Evolutionary conservation across 2,888 invertebrate species (phyloP).

Genomic region (Xylota sylvarum): DNA sequence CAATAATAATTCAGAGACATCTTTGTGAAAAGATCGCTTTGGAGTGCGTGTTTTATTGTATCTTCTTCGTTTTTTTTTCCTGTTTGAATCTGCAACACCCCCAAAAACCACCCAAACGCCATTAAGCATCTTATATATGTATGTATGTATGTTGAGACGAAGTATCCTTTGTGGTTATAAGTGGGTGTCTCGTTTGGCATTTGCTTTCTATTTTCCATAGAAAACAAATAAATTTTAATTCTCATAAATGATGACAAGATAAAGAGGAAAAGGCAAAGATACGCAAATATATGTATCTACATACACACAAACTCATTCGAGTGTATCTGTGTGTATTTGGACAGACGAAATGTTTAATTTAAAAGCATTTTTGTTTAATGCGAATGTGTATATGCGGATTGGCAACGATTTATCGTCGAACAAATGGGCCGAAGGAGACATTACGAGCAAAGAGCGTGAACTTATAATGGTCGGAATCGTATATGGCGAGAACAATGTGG

Average conservation of each 20-base stretch:
- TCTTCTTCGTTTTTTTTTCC: not conserved
- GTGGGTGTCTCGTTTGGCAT: constrained; percentile 47
- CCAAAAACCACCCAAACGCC: not conserved
- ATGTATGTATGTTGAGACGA: not conserved
- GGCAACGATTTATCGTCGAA: constrained; percentile 67
- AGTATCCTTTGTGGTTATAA: constrained; percentile 64
- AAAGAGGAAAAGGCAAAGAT: constrained; percentile 11
- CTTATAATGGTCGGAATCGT: constrained; percentile 45
- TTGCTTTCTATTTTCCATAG: constrained; percentile 44
- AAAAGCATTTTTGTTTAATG: constrained; percentile 63
- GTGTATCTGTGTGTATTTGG: constrained; percentile 8
- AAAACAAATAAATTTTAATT: constrained; percentile 67
- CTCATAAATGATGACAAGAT: constrained; percentile 64
- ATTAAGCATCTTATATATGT: constrained; percentile 8
- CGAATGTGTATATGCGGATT: constrained; percentile 48
- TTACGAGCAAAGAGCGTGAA: constrained; percentile 35
- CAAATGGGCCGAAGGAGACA: constrained; percentile 61
- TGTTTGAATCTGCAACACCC: not conserved
- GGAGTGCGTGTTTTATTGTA: constrained; percentile 16
- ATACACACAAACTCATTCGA: not conserved
- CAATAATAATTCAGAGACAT: constrained; percentile 64
- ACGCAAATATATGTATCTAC: constrained; percentile 1
- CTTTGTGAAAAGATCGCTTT: constrained; percentile 47
- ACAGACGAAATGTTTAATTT: constrained; percentile 64
- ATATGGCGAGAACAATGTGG: constrained; percentile 57